Conservation (phyloP, 2,797 vertebrate genomes). For the Urophycis tenuis region DNA sequence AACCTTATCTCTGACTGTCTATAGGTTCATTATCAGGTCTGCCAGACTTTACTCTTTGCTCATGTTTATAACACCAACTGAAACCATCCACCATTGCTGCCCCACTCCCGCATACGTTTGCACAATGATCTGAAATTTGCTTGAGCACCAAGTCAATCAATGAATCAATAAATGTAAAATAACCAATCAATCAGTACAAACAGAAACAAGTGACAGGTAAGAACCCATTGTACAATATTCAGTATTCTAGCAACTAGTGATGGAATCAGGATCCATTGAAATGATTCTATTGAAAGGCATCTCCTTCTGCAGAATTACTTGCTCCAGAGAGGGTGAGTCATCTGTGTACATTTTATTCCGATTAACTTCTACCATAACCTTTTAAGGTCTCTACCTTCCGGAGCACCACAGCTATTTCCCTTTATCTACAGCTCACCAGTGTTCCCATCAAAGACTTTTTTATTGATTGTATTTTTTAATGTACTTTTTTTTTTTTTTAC, state of each 20-base stretch:
- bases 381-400: not conserved
- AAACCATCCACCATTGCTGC: not conserved
- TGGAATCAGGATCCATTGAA: not conserved
- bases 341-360: not conserved
- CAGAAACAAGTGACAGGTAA: not conserved
- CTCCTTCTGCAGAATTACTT: not conserved
- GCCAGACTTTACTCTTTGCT: constrained; percentile 1
- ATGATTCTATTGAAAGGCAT: not conserved
- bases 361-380: not conserved
- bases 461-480: not conserved
- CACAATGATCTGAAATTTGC: not conserved
- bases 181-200: not conserved
- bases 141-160: not conserved
- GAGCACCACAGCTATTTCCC: not conserved
- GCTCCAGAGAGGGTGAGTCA: not conserved
- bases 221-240: not conserved
- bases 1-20: constrained; percentile 42
- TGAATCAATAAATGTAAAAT: not conserved
- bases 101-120: not conserved
- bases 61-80: not conserved
- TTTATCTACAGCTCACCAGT: not conserved
- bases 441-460: not conserved
- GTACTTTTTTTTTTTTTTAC: not conserved
- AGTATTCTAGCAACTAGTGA: not conserved
- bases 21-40: constrained; percentile 39